These are phyloP conservation scores for Sorex maritimensis DNA, from an alignment of 2,797 vertebrate genomes.

Conservation along the genomic window DNA sequence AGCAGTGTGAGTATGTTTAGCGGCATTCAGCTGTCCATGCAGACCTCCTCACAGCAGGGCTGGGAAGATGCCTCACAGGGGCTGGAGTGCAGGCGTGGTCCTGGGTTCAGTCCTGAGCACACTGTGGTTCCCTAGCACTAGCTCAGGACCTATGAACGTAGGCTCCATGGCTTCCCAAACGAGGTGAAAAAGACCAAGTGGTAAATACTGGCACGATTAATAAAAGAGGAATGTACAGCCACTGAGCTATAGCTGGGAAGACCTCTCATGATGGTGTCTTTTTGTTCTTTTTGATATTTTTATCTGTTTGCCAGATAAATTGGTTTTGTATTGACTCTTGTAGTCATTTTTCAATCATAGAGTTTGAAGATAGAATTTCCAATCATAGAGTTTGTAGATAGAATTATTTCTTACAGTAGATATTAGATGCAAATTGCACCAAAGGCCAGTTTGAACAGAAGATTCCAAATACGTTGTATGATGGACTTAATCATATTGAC, in stretches of 20 bases:
- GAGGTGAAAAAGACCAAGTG: too few species aligned
- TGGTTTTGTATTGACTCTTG: not conserved
- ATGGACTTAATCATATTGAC: not conserved
- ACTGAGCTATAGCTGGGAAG: conserved; percentile 21
- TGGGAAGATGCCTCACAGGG: too few species aligned
- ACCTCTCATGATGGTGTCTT: not conserved
- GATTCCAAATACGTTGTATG: conserved; percentile 29
- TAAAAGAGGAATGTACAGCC: not conserved
- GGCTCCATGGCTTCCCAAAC: too few species aligned
- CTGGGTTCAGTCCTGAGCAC: too few species aligned
- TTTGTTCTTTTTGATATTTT: conserved; percentile 55
- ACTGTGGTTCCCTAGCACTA: too few species aligned
- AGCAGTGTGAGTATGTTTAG: conserved; percentile 22
- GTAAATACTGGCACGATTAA: not conserved
- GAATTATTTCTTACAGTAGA: not conserved
- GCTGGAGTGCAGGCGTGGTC: too few species aligned
- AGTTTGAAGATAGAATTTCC: not conserved
- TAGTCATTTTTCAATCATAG: conserved; percentile 48
- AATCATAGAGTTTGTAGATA: not conserved
- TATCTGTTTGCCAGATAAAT: conserved; percentile 36
- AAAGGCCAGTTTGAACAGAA: not conserved
- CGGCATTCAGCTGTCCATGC: not conserved
- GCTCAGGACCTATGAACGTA: too few species aligned
- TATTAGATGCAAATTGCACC: conserved; percentile 25
- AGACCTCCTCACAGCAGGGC: too few species aligned